Evolutionary conservation across 2,888 invertebrate species (phyloP), one percentile per base, ranked within the genome.

Genomic region (Anagyrus pseudococci): DNA sequence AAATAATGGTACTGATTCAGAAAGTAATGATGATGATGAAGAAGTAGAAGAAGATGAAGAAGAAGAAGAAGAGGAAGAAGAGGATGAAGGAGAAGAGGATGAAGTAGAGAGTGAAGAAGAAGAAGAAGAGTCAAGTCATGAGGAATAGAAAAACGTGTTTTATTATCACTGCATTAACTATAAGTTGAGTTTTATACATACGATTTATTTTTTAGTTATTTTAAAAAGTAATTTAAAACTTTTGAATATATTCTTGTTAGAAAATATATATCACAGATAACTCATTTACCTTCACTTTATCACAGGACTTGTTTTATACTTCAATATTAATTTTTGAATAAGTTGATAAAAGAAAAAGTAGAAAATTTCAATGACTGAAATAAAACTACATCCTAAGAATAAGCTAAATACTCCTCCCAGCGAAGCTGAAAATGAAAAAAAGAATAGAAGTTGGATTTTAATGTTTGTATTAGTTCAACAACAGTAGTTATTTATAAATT

Each of bases 321-420:
- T 48, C 8, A 2, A 26, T 52, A 58, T 58, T 17, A 71, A 48
- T 55, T 69, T 71, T 46, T 26, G 41, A 1, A 68, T 25, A 33
- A 71, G 57, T 56, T 60, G 59, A 33, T 72, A 65, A 13, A 64
- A 63, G 54, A 77, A 72, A 67, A 78, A 83, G 65, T 82, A 82
- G 33, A 82, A 58, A 26, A 82, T 74, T 73, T 83, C 82, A 25
- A 79, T 67, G 1, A 81, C 68, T 23, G 80, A 82, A 43, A 83
- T 75, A 62, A 83, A 78, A 69, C 82, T 83, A 71, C 82, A 82
- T 20, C 82, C 82, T 46, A 83, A 68, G 64, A 83, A 83, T 33
- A 83, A 73, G 55, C 82, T 80, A 68, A 82, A 82, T 6, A 82
- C 80, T 55, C 83, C 83, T 37, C 82, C 82, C 59, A 82, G 75